A percentile compares a stretch with the other conserved stretches of the same genome.
Conservation (phyloP, 2,888 invertebrate genomes). For the Caenorhabditis japonica region DNA sequence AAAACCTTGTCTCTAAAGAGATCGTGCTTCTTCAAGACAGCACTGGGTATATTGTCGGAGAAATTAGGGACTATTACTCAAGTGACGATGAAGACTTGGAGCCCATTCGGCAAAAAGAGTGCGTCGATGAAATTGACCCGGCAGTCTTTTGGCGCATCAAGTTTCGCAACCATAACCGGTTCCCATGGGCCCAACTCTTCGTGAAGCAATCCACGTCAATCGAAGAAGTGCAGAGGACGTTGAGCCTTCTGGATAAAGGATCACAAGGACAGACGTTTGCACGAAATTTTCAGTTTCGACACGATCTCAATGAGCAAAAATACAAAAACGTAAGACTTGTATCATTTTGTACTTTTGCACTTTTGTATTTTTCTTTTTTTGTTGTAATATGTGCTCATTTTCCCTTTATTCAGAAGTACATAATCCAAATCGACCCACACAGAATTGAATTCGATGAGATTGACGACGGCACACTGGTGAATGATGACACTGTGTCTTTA, state of each 20-base stretch:
- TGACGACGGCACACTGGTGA: slow-evolving; percentile 23
- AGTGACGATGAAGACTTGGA: background rate
- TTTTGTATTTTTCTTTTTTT: no score
- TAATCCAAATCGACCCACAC: slow-evolving; percentile 7
- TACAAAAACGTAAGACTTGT: slow-evolving; percentile 38
- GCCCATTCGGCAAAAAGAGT: no score
- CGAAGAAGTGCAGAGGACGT: background rate
- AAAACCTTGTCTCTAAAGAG: no score
- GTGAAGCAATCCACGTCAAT: slow-evolving; percentile 2
- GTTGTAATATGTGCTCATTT: no score
- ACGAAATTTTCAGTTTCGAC: slow-evolving; percentile 13
- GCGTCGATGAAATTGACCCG: background rate
- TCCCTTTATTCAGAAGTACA: slow-evolving; percentile 23
- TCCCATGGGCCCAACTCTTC: background rate
- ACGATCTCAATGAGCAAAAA: slow-evolving; percentile 13
- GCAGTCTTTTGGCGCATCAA: slow-evolving; percentile 11
- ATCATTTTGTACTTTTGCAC: no score
- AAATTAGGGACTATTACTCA: background rate
- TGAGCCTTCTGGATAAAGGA: slow-evolving; percentile 1
- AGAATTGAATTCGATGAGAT: slow-evolving; percentile 22
- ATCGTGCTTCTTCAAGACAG: no score
- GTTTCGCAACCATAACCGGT: slow-evolving; percentile 16
- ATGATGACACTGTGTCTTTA: slow-evolving; percentile 18
- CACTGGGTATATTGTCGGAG: no score
- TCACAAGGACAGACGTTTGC: slow-evolving; percentile 3